Evolutionary conservation across 2,888 invertebrate species (phyloP).

Genomic region (Ceratothoa steindachneri): DNA sequence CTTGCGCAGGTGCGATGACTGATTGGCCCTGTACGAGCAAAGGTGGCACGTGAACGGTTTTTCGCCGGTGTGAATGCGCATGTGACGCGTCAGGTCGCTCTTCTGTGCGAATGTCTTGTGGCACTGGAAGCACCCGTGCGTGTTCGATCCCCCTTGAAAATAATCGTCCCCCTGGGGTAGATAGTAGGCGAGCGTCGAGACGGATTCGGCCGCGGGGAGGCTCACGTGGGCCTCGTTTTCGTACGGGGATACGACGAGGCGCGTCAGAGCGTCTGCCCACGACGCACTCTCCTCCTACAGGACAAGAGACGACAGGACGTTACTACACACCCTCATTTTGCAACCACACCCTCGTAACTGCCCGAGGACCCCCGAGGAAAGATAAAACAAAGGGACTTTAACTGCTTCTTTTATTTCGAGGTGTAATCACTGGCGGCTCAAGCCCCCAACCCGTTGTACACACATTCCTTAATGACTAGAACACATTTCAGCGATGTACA

Average conservation of each 20-base stretch:
- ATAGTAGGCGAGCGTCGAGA: neutral
- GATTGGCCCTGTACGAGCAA: constrained; percentile 36
- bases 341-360: too few species aligned
- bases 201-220: neutral
- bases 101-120: constrained; percentile 44
- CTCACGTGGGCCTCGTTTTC: neutral
- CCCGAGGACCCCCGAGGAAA: neutral
- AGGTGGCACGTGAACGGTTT: constrained; percentile 37
- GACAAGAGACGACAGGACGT: neutral
- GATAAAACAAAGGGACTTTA: too few species aligned
- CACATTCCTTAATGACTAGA: too few species aligned
- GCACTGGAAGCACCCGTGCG: constrained; percentile 27
- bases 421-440: too few species aligned
- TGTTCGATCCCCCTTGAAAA: neutral
- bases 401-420: too few species aligned
- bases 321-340: neutral
- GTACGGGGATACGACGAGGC: neutral
- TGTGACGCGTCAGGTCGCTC: constrained; percentile 37
- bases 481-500: too few species aligned
- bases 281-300: constrained; percentile 8
- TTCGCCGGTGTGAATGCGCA: constrained; percentile 42
- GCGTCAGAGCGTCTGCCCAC: neutral
- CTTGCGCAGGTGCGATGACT: constrained; percentile 37
- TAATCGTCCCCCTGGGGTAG: neutral
- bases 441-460: too few species aligned